Evolutionary conservation across 2,113 vertebrate genomes (phyloP), one percentile per base, ranked within the genome.

Genomic region (Nothocercus nigrocapillus): DNA sequence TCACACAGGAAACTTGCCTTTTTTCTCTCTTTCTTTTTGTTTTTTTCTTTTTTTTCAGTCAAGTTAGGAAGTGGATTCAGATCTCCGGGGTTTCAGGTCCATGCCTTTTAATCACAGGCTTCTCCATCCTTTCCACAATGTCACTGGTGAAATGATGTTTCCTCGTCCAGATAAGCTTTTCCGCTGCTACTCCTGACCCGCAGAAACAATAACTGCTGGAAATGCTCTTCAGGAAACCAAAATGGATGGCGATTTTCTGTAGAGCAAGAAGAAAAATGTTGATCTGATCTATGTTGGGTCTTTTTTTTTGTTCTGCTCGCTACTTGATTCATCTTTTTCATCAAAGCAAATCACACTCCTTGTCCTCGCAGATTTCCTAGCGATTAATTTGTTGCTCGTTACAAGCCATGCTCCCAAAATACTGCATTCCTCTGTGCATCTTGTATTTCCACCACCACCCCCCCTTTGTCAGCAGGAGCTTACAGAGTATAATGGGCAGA

Each of bases 401-500:
- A 68, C 70, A 88, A 89, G 72, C 73, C 74, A 69, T 62, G 20
- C 4, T 7, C 45, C 58, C 61, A 75, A 87, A 95, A 94, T 85
- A 38, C 89, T 62, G 44, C 93, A 44, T 95, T 95, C 81, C 73
- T 91, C 94, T 93, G 88, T 94, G 78, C 66, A 77, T 91, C 91
- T 91, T 59, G 18, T n/a, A 40, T 64, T 53, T 28, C 7, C 13
- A 38, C 79, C 27, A 82, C 51, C 74, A 66, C 79, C 27, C 84
- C 51, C 74, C 66, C 70, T 85, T 93, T 95, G 90, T 89, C 16
- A 25, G 67, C 81, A 70, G 86, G 80, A 94, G 76, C 47, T 96
- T 95, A 91, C 58, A 76, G 76, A 85, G 89, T 95, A 92, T 96
- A 97, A 96, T 97, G 84, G 83, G 10, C 91, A 96, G 96, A 97